Conservation (phyloP, 2,888 invertebrate genomes). For the Subacronicta megacephala region DNA sequence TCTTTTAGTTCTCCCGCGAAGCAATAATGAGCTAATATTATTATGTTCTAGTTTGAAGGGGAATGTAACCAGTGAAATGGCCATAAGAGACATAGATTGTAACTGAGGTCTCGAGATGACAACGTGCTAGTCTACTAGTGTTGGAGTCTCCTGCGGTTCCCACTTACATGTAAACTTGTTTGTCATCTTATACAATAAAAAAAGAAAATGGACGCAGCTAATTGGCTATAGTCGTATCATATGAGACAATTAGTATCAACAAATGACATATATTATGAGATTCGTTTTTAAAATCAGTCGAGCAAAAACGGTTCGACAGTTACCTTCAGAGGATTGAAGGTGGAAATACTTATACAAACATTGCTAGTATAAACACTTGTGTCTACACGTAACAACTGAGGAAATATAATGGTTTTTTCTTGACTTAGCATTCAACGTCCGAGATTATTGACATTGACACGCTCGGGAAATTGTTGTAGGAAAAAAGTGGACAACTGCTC, state of each 20-base stretch:
- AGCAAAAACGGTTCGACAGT: constrained; percentile 36
- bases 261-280: constrained; percentile 25
- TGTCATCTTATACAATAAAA: no score
- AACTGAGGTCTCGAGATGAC: no score
- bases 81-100: no score
- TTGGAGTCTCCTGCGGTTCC: no score
- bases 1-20: no score
- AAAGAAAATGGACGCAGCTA: constrained; percentile 58
- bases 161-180: no score
- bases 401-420: neutral
- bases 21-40: no score
- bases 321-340: constrained; percentile 25
- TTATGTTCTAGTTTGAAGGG: no score
- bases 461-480: constrained; percentile 5
- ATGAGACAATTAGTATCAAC: constrained; percentile 54
- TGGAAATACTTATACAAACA: constrained; percentile 31
- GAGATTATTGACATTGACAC: constrained; percentile 12
- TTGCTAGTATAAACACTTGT: constrained; percentile 3
- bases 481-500: constrained; percentile 10
- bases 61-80: no score
- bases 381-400: neutral
- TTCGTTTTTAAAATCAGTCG: constrained; percentile 49
- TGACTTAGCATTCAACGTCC: constrained; percentile 1
- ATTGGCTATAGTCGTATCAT: constrained; percentile 61
- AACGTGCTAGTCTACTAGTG: no score